phyloP scores from a whole-genome alignment of 2,888 invertebrate species.

The Strigamia maritima region DNA sequence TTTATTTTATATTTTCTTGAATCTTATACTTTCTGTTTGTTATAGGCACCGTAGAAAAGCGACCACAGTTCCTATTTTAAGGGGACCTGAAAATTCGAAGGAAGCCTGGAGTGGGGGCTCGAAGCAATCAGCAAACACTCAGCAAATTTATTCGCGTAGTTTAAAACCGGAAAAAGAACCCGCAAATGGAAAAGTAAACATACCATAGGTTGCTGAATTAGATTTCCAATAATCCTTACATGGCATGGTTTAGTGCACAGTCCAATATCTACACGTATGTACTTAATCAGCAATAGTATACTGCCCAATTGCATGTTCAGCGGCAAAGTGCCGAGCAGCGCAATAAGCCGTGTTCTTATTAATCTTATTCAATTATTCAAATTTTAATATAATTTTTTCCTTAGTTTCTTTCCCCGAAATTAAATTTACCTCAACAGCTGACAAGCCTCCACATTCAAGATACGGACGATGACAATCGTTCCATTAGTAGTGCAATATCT shows the following conservation, averaged over 20 bases:
- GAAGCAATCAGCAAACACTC: not conserved
- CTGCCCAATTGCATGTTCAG: no score
- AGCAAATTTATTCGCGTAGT: not conserved
- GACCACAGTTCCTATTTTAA: not conserved
- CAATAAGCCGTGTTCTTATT: not conserved
- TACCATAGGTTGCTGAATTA: not conserved
- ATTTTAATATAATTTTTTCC: not conserved
- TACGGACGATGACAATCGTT: not conserved
- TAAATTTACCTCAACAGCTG: not conserved
- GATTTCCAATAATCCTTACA: no score
- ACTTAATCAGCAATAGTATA: no score
- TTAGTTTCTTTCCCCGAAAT: not conserved
- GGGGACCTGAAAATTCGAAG: not conserved
- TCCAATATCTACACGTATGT: no score
- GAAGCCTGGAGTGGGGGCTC: not conserved
- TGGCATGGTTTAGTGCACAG: not conserved
- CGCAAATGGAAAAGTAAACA: conserved; percentile 4
- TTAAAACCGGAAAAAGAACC: not conserved
- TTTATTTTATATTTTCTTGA: not conserved
- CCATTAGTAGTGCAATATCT: not conserved
- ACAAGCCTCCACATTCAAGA: not conserved
- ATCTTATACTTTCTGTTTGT: not conserved
- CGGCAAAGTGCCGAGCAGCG: not conserved
- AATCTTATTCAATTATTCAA: not conserved
- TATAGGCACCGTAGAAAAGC: not conserved